Evolutionary conservation across 2,888 invertebrate species (phyloP).

Genomic region (Metellina segmentata): DNA sequence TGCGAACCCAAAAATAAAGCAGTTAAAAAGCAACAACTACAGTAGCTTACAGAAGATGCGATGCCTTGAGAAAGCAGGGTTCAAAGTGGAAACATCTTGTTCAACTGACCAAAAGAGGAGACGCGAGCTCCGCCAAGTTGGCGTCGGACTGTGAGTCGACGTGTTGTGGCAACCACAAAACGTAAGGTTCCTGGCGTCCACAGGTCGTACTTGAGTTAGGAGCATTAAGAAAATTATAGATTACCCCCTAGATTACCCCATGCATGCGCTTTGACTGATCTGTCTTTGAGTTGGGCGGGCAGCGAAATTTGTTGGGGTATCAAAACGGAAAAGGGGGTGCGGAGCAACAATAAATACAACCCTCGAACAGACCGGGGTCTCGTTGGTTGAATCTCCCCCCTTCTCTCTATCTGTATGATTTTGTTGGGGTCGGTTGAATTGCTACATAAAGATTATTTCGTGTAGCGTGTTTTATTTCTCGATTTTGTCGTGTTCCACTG

Average conservation of each 20-base stretch:
- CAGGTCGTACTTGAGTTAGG: slow-evolving; percentile 69
- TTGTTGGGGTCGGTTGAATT: slow-evolving; percentile 65
- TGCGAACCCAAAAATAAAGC: too few species aligned
- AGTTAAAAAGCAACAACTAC: too few species aligned
- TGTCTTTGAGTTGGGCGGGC: slow-evolving; percentile 73
- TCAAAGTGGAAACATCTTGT: neutral
- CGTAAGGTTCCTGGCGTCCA: slow-evolving; percentile 72
- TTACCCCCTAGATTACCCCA: slow-evolving; percentile 73
- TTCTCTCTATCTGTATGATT: slow-evolving; percentile 40
- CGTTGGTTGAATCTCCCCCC: slow-evolving; percentile 26
- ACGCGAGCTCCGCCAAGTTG: slow-evolving; percentile 58
- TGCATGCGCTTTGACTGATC: slow-evolving; percentile 76
- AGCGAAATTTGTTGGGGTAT: slow-evolving; percentile 70
- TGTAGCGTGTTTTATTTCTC: slow-evolving; percentile 55
- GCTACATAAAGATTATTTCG: slow-evolving; percentile 65
- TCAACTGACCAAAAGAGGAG: neutral
- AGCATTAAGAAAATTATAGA: slow-evolving; percentile 77
- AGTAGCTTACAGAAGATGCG: neutral
- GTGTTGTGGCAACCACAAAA: slow-evolving; percentile 47
- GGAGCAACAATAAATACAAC: slow-evolving; percentile 58
- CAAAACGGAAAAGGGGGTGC: slow-evolving; percentile 65
- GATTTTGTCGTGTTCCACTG: slow-evolving; percentile 50
- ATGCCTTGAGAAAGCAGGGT: neutral
- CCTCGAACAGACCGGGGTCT: slow-evolving; percentile 19
- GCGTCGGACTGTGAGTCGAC: neutral